These are phyloP conservation scores for Iphiclides podalirius DNA, from an alignment of 2,888 invertebrate genomes.

Conservation along the genomic window DNA sequence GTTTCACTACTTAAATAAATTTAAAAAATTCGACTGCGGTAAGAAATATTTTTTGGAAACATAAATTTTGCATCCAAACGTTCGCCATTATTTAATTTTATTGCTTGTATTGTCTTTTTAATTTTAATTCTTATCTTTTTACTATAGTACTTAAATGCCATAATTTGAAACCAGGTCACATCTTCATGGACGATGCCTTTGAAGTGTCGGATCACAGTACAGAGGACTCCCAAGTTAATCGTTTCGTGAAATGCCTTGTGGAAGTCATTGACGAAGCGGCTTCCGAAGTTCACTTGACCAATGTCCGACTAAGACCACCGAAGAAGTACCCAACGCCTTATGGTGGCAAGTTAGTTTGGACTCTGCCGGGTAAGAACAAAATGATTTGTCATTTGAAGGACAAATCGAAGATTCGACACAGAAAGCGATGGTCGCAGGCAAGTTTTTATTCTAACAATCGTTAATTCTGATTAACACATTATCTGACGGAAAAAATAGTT, in stretches of 20 bases:
- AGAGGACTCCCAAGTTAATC: conserved; percentile 88
- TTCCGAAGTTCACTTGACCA: conserved; percentile 84
- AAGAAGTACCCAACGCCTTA: conserved; percentile 90
- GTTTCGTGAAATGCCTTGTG: conserved; percentile 87
- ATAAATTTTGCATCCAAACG: too few relatives aligned
- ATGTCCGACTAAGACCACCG: conserved; percentile 83
- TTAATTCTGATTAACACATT: too few relatives aligned
- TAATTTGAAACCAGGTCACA: conserved; percentile 86
- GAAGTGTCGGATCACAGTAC: conserved; percentile 81
- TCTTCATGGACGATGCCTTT: conserved; percentile 93
- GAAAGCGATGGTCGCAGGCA: conserved; percentile 96
- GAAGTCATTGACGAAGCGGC: conserved; percentile 88
- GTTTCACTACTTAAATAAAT: too few relatives aligned
- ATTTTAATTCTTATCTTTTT: too few relatives aligned
- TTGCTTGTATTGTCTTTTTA: too few relatives aligned
- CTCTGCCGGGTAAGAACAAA: conserved; percentile 90
- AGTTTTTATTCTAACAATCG: conserved; percentile 16
- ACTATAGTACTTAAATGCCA: too few relatives aligned
- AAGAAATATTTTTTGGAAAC: too few relatives aligned
- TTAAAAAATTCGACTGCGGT: too few relatives aligned
- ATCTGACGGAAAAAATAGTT: too few relatives aligned
- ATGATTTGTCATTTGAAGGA: conserved; percentile 94
- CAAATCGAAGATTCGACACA: conserved; percentile 91
- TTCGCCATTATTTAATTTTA: too few relatives aligned
- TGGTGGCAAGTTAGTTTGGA: conserved; percentile 92